phyloP scores from a whole-genome alignment of 2,797 vertebrate species.

The Cyclura pinguis region DNA sequence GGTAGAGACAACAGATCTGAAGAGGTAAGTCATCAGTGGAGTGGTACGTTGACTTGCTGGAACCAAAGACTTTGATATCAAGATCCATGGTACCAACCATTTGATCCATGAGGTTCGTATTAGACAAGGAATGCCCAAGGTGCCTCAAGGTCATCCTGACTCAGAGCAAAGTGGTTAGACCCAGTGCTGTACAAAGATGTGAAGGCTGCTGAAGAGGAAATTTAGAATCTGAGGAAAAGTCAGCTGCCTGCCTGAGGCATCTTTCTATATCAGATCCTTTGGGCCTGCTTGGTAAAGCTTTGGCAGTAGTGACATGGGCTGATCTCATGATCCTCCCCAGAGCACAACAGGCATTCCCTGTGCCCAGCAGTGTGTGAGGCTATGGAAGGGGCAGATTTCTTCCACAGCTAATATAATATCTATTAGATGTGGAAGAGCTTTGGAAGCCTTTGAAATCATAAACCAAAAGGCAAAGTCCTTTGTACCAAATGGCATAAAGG shows the following conservation, averaged over 20 bases:
- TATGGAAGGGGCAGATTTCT: neutral
- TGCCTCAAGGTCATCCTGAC: too few species aligned
- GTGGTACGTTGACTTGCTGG: too few species aligned
- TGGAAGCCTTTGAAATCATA: neutral
- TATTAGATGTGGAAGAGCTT: neutral
- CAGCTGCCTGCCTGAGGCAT: neutral
- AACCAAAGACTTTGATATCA: too few species aligned
- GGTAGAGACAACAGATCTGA: too few species aligned
- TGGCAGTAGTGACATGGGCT: neutral
- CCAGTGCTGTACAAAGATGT: too few species aligned
- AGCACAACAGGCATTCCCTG: neutral
- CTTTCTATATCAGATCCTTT: neutral
- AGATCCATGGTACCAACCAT: too few species aligned
- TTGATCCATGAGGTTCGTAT: too few species aligned
- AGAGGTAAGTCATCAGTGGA: too few species aligned
- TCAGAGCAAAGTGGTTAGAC: too few species aligned
- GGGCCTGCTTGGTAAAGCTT: neutral
- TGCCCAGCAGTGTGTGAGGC: neutral
- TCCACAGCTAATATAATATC: neutral
- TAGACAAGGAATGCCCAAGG: too few species aligned
- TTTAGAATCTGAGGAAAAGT: neutral
- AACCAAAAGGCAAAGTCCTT: too few species aligned
- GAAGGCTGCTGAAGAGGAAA: neutral
- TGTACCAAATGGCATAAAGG: neutral
- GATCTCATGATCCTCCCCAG: neutral